phyloP scores from a whole-genome alignment of 2,113 vertebrate genomes.

The Cyphomyrus discorhynchus region DNA sequence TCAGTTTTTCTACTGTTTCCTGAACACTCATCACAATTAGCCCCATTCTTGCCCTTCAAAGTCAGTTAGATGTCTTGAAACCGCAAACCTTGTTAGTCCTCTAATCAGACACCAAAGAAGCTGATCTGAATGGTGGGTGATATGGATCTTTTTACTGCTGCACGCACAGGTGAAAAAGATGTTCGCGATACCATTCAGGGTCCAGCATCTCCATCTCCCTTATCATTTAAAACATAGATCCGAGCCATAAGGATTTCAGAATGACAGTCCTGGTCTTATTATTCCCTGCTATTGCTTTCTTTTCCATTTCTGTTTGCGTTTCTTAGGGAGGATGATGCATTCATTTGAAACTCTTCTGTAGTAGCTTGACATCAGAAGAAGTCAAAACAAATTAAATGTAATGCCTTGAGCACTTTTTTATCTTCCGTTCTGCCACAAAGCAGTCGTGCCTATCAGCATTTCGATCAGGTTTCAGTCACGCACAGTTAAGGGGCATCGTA shows the following conservation, averaged over 20 bases:
- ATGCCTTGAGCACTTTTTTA: conserved; percentile 38
- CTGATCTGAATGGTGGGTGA: conserved; percentile 56
- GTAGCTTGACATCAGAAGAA: conserved; percentile 50
- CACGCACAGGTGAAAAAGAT: conserved; percentile 32
- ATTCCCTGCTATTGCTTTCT: conserved; percentile 31
- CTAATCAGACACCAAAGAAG: conserved; percentile 55
- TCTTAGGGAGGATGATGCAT: conserved; percentile 23
- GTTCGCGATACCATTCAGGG: conserved; percentile 31
- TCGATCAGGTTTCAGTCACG: conserved; percentile 47
- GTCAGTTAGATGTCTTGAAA: conserved; percentile 43
- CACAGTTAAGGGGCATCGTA: conserved; percentile 53
- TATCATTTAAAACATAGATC: conserved; percentile 26
- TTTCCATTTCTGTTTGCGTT: conserved; percentile 19
- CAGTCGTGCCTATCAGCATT: conserved; percentile 50
- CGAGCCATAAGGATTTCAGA: conserved; percentile 43
- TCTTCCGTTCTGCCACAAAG: conserved; percentile 33
- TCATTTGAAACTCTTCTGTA: conserved; percentile 43
- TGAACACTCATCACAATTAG: conserved; percentile 20
- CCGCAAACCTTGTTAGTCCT: conserved; percentile 44
- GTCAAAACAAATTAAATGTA: conserved; percentile 55
- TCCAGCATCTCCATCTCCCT: conserved; percentile 29
- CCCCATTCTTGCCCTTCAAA: conserved; percentile 48
- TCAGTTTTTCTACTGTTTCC: not conserved
- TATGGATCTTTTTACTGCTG: conserved; percentile 32
- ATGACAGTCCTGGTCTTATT: conserved; percentile 25